phyloP scores from a whole-genome alignment of 2,888 invertebrate genomes.

The Tipula lateralis region DNA sequence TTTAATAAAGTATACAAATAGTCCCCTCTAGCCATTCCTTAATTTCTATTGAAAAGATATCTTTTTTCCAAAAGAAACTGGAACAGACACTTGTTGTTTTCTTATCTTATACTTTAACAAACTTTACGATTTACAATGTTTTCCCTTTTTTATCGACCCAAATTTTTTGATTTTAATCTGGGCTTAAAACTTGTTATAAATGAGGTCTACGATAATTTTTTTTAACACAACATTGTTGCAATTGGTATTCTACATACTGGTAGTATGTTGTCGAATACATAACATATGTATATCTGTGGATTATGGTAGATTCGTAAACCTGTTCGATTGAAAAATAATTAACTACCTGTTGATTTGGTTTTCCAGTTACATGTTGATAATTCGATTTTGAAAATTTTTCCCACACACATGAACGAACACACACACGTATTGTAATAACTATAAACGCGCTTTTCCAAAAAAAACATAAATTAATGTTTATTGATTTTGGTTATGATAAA shows the following conservation, averaged over 20 bases:
- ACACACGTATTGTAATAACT: not conserved
- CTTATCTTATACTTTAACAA: too few species aligned
- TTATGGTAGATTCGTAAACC: not conserved
- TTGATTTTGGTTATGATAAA: not conserved
- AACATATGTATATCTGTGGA: not conserved
- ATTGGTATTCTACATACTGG: not conserved
- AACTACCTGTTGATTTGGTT: not conserved
- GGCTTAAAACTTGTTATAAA: too few species aligned
- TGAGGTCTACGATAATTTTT: not conserved
- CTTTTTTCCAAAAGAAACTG: too few species aligned
- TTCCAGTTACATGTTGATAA: not conserved
- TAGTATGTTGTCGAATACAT: not conserved
- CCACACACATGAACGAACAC: not conserved
- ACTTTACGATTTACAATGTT: not conserved
- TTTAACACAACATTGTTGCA: too few species aligned
- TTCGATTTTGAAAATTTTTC: not conserved
- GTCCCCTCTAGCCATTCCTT: too few species aligned
- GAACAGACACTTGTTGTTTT: too few species aligned
- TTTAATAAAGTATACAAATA: too few species aligned
- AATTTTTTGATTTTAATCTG: not conserved
- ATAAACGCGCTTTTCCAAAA: not conserved
- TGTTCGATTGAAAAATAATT: not conserved
- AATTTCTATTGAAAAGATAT: too few species aligned
- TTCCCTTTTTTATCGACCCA: not conserved
- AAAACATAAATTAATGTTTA: not conserved